phyloP scores from a whole-genome alignment of 2,113 vertebrate species.

The Carassius carassius region DNA sequence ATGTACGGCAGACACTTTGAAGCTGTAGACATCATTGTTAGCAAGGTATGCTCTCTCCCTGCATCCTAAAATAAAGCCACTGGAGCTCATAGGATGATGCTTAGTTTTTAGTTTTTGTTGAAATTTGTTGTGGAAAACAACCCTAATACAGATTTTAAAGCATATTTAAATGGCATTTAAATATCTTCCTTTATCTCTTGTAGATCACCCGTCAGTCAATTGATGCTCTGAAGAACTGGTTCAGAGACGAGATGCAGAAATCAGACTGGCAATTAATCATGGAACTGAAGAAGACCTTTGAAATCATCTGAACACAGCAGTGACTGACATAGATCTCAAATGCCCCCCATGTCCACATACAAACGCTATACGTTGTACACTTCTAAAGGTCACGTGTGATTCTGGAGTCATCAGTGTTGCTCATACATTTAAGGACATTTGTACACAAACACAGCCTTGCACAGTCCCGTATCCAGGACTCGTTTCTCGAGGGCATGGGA shows the following conservation, averaged over 20 bases:
- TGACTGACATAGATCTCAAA: conserved; percentile 42
- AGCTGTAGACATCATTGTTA: conserved; percentile 92
- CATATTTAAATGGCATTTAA: too few species aligned
- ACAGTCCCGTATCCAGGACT: conserved; percentile 18
- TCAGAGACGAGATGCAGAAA: conserved; percentile 98
- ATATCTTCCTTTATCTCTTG: neutral
- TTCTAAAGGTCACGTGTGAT: conserved; percentile 66
- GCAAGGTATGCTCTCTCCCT: conserved; percentile 81
- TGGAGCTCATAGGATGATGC: neutral
- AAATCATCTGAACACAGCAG: conserved; percentile 86
- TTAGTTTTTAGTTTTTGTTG: neutral
- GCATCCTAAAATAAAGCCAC: neutral
- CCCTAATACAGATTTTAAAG: too few species aligned
- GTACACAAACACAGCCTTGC: conserved; percentile 27
- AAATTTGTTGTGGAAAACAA: neutral
- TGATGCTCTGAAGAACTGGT: conserved; percentile 98
- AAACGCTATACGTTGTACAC: conserved; percentile 63
- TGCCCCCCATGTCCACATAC: conserved; percentile 34
- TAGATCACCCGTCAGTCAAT: conserved; percentile 97
- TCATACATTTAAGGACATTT: conserved; percentile 55
- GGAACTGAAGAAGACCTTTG: conserved; percentile 98
- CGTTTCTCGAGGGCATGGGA: conserved; percentile 21
- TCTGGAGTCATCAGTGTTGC: conserved; percentile 64
- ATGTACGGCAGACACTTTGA: conserved; percentile 98
- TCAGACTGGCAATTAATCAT: conserved; percentile 98